Conservation (phyloP, 2,797 vertebrate species). For the Telmatherina bonti region DNA sequence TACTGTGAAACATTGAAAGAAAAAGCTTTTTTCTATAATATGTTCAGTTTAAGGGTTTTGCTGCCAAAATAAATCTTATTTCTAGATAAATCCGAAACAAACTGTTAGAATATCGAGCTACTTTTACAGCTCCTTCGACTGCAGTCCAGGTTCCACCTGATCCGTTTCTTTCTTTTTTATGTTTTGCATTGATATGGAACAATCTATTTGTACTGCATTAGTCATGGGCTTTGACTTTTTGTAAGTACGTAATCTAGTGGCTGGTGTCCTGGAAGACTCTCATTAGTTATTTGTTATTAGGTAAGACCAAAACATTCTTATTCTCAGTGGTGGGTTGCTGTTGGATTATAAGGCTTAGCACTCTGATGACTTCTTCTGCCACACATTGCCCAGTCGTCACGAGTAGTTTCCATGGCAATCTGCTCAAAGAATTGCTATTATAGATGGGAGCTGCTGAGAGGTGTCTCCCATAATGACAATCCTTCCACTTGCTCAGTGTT, state of each 20-base stretch:
- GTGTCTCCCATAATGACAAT: slow-evolving; percentile 6
- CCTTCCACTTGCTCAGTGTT: not conserved
- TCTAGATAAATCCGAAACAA: not conserved
- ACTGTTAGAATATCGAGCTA: not conserved
- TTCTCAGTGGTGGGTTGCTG: slow-evolving; percentile 19
- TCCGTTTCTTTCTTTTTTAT: not conserved
- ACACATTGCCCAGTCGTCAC: not conserved
- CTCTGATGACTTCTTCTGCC: not conserved
- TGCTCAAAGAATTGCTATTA: slow-evolving; percentile 11
- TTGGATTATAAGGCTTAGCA: slow-evolving; percentile 4
- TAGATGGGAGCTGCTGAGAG: slow-evolving; percentile 5
- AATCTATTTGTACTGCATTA: not conserved
- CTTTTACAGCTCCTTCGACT: not conserved
- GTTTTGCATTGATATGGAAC: not conserved
- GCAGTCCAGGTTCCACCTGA: not conserved
- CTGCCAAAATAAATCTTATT: not conserved
- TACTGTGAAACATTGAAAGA: no score
- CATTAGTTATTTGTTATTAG: slow-evolving; percentile 18
- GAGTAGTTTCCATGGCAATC: slow-evolving; percentile 43
- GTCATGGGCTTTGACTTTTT: not conserved
- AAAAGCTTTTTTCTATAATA: no score
- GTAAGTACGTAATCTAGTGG: not conserved
- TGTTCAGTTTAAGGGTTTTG: not conserved
- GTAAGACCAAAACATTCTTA: slow-evolving; percentile 12
- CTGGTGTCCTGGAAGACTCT: slow-evolving; percentile 17